A percentile compares a stretch with the other conserved stretches of the same genome.
Conservation (phyloP, 2,113 vertebrate genomes). For the Semicossyphus pulcher region DNA sequence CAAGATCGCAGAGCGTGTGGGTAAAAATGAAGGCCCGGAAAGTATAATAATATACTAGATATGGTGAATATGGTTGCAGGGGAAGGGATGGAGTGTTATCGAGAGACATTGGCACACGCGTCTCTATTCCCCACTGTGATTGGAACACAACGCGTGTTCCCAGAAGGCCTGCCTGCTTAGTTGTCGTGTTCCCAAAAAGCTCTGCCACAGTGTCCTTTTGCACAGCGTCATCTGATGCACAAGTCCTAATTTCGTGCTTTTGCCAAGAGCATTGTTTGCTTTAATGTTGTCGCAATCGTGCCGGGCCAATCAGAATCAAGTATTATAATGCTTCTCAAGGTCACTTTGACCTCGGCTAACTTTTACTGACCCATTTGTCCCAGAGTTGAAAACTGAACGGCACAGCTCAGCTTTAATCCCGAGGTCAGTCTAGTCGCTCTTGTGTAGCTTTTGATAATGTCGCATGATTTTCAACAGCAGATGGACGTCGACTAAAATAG, state of each 20-base stretch:
- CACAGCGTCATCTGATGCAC: conserved; percentile 37
- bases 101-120: conserved; percentile 36
- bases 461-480: not conserved
- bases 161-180: conserved; percentile 63
- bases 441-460: not conserved
- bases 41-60: conserved; percentile 10
- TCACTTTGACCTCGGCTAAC: conserved; percentile 33
- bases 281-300: conserved; percentile 2
- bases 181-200: conserved; percentile 61
- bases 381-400: not conserved
- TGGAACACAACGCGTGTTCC: conserved; percentile 55
- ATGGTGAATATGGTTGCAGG: conserved; percentile 27
- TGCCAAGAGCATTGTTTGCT: conserved; percentile 15
- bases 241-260: conserved; percentile 34
- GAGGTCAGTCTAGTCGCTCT: no score
- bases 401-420: conserved; percentile 16
- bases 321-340: conserved; percentile 36
- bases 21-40: conserved; percentile 29
- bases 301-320: conserved; percentile 39
- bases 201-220: conserved; percentile 43
- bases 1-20: not conserved
- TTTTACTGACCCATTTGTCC: conserved; percentile 22
- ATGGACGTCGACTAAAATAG: not conserved
- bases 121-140: conserved; percentile 54
- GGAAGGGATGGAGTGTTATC: conserved; percentile 38